A percentile compares a stretch with the other conserved stretches of the same genome.
Evolutionary conservation across 2,113 vertebrate species (phyloP).

Genomic region (Anseranas semipalmata): DNA sequence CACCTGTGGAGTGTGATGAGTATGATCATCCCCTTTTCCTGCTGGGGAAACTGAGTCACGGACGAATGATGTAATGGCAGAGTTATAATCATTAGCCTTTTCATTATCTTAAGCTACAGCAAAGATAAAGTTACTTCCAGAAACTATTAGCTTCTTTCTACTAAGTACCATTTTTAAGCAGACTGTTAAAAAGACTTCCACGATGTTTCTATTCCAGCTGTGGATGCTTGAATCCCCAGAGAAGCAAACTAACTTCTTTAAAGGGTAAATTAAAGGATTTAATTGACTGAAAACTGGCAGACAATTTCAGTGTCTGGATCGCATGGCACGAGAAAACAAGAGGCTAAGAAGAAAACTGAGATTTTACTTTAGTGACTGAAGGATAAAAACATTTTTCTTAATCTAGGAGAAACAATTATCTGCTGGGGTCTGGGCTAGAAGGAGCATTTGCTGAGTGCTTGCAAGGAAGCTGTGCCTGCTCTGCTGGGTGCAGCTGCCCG

Average conservation of each 20-base stretch:
- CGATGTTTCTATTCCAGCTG: background rate
- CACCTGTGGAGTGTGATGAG: background rate
- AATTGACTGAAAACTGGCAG: conserved; percentile 2
- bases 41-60: background rate
- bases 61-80: background rate
- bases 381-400: background rate
- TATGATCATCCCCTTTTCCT: accelerated
- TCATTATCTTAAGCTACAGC: background rate
- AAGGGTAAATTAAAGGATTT: background rate
- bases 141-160: background rate
- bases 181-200: background rate
- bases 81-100: background rate
- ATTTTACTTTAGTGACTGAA: background rate
- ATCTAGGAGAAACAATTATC: background rate
- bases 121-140: background rate
- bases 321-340: background rate
- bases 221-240: background rate
- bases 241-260: background rate
- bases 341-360: background rate
- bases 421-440: background rate
- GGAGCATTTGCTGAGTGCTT: background rate
- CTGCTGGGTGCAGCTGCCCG: background rate
- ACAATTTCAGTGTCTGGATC: background rate
- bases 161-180: background rate
- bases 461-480: background rate